Percentiles rank a stretch among this genome's conserved stretches.
phyloP scores from a whole-genome alignment of 2,888 invertebrate genomes.

The Yponomeuta evonymella region DNA sequence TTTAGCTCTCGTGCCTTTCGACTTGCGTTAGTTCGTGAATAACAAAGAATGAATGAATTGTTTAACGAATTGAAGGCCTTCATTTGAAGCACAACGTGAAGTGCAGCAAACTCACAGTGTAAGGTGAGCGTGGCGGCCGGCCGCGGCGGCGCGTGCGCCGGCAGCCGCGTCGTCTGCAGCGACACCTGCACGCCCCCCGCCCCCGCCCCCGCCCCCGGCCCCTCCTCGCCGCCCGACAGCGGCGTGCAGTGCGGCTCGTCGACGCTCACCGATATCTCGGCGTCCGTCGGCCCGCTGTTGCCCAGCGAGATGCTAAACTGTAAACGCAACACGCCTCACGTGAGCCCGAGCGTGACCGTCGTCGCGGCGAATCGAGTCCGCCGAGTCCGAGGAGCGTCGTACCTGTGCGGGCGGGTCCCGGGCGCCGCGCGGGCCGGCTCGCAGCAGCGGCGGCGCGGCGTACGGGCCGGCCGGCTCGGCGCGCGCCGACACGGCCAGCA shows the following conservation, averaged over 20 bases:
- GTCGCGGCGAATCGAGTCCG: too few relatives aligned
- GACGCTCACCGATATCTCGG: constrained; percentile 35
- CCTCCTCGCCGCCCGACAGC: constrained; percentile 19
- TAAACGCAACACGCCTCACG: background rate
- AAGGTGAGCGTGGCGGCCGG: constrained; percentile 81
- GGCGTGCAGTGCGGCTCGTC: constrained; percentile 35
- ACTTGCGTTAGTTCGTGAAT: too few relatives aligned
- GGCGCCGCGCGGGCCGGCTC: constrained; percentile 40
- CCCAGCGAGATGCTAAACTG: constrained; percentile 45
- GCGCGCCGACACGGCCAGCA: constrained; percentile 59
- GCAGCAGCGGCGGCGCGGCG: constrained; percentile 54
- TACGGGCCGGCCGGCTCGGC: constrained; percentile 45
- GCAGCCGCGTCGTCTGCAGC: constrained; percentile 27
- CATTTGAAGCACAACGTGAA: background rate
- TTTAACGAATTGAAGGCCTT: too few relatives aligned
- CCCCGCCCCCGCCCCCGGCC: constrained; percentile 18
- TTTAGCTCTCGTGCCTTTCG: too few relatives aligned
- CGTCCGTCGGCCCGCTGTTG: constrained; percentile 39
- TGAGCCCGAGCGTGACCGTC: too few relatives aligned
- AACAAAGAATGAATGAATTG: too few relatives aligned
- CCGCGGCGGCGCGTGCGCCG: constrained; percentile 66
- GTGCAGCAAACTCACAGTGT: constrained; percentile 75
- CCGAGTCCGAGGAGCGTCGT: background rate
- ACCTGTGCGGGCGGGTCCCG: constrained; percentile 47
- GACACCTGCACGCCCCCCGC: constrained; percentile 3